Evolutionary conservation across 2,797 vertebrate species (phyloP).

Genomic region (Staurois parvus): DNA sequence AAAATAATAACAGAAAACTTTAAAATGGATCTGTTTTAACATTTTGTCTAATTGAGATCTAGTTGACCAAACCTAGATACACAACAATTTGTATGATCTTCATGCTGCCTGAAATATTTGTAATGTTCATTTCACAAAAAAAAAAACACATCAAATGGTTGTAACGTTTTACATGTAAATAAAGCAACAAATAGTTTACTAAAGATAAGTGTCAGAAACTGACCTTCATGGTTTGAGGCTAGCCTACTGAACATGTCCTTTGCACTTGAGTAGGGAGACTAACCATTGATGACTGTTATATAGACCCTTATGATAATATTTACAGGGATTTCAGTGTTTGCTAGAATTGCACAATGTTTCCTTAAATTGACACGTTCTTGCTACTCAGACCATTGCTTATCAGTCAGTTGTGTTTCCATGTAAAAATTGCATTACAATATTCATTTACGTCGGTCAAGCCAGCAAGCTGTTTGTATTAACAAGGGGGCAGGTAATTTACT

Average conservation of each 20-base stretch:
- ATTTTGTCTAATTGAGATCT: too few relatives aligned
- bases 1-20: too few relatives aligned
- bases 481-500: background rate
- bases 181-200: background rate
- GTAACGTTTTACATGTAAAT: background rate
- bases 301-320: background rate
- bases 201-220: background rate
- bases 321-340: slow-evolving; percentile 41
- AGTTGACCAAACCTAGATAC: background rate
- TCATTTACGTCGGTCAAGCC: background rate
- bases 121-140: background rate
- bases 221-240: background rate
- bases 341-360: slow-evolving; percentile 47
- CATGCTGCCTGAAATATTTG: background rate
- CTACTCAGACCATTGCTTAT: slow-evolving; percentile 6
- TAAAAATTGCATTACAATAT: background rate
- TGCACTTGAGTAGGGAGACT: background rate
- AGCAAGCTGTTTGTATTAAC: background rate
- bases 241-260: background rate
- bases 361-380: slow-evolving; percentile 11
- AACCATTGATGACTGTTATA: slow-evolving; percentile 26
- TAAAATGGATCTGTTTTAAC: too few relatives aligned
- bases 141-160: background rate
- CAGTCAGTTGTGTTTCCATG: slow-evolving; percentile 9
- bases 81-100: background rate